Conservation (phyloP, 1,140 invertebrate species). For the Drosophila chauvacae region DNA sequence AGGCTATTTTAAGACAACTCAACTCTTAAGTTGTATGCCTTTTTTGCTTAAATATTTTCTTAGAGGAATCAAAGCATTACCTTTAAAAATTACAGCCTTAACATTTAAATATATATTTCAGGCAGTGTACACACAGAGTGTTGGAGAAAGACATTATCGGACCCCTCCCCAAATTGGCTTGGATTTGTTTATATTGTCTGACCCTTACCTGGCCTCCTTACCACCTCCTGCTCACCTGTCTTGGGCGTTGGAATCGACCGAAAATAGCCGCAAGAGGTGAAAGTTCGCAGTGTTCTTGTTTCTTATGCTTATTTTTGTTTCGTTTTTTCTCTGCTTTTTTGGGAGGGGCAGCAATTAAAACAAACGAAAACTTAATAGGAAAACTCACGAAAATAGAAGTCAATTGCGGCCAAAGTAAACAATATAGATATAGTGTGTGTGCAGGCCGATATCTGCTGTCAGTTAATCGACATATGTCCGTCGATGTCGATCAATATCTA, state of each 20-base stretch:
- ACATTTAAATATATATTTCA: conserved; percentile 1
- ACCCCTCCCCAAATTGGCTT: conserved; percentile 8
- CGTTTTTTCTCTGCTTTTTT: not conserved
- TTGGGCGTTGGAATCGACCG: conserved; percentile 9
- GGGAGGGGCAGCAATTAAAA: conserved; percentile 42
- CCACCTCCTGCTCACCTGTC: conserved; percentile 5
- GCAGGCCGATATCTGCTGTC: conserved; percentile 29
- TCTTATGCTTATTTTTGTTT: not conserved
- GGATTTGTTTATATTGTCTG: conserved; percentile 47
- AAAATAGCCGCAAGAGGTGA: conserved; percentile 32
- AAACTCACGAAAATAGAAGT: conserved; percentile 38
- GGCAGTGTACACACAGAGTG: conserved; percentile 7
- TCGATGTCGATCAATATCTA: conserved; percentile 28
- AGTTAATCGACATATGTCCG: conserved; percentile 23
- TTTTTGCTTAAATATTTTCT: not conserved
- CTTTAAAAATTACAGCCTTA: too few species aligned
- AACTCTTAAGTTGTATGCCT: not conserved
- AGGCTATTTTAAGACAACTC: not conserved
- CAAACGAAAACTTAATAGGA: conserved; percentile 35
- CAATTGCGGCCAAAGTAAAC: conserved; percentile 36
- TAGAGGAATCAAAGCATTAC: not conserved
- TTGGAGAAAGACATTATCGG: conserved; percentile 7
- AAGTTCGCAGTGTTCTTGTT: conserved; percentile 12
- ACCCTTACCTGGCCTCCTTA: conserved; percentile 18
- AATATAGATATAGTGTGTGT: conserved; percentile 12